Percentiles rank a stretch among this genome's conserved stretches.
Conservation (phyloP, 2,113 vertebrate species). For the Megalops atlanticus region DNA sequence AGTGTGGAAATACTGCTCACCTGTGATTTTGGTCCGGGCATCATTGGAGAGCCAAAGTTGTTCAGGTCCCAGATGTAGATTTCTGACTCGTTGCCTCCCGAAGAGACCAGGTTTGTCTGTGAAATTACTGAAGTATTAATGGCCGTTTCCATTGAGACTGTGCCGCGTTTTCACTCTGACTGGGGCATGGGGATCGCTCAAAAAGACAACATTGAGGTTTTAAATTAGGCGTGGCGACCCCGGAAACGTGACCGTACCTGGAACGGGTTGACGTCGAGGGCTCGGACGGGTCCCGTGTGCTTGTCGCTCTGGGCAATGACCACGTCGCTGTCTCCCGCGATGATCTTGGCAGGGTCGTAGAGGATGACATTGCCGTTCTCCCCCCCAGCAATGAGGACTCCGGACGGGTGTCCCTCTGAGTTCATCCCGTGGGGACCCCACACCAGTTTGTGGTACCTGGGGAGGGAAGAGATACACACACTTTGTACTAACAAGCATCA, state of each 20-base stretch:
- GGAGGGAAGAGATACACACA: neutral
- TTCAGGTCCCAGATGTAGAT: constrained; percentile 99
- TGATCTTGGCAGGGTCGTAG: constrained; percentile 89
- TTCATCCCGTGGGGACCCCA: constrained; percentile 85
- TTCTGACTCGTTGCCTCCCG: constrained; percentile 96
- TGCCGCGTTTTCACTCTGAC: neutral
- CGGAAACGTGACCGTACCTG: constrained; percentile 69
- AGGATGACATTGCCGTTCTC: constrained; percentile 93
- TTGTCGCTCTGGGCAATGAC: constrained; percentile 85
- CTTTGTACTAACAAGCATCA: neutral
- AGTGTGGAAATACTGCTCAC: constrained; percentile 54
- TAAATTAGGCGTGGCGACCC: neutral
- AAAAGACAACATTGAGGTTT: neutral
- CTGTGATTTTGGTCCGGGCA: constrained; percentile 93
- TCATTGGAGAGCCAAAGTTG: constrained; percentile 91
- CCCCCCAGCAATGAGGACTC: constrained; percentile 89
- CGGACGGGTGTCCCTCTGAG: constrained; percentile 66
- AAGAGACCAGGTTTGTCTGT: constrained; percentile 90
- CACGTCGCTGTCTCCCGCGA: constrained; percentile 80
- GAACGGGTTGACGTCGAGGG: constrained; percentile 88
- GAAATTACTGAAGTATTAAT: constrained; percentile 24
- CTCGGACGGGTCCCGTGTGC: constrained; percentile 91
- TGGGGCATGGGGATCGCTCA: neutral
- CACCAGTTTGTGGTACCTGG: constrained; percentile 92
- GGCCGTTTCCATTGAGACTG: too few species aligned